Percentiles rank a stretch among this genome's conserved stretches.
Conservation (phyloP, 1,140 invertebrate species). For the Formica selysi region DNA sequence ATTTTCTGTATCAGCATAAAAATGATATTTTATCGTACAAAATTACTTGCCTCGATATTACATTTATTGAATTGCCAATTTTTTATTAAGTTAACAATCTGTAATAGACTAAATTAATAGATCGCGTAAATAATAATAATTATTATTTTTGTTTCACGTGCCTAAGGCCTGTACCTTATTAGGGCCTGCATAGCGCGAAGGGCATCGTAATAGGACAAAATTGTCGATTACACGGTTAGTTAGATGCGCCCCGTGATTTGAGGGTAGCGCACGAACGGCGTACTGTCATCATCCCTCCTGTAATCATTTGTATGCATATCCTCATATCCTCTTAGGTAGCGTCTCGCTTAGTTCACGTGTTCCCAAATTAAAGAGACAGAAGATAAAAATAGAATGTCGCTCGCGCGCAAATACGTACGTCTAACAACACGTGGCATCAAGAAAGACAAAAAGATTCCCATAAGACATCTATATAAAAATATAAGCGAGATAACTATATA, state of each 20-base stretch:
- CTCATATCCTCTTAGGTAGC: conserved; percentile 36
- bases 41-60: not conserved
- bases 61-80: not conserved
- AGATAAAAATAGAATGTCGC: not conserved
- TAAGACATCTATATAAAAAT: not conserved
- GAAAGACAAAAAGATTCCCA: not conserved
- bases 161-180: conserved; percentile 27
- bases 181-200: conserved; percentile 28
- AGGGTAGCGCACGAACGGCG: conserved; percentile 75
- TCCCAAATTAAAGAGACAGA: conserved; percentile 42
- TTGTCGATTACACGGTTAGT: conserved; percentile 86
- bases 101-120: conserved; percentile 20
- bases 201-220: conserved; percentile 81
- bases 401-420: not conserved
- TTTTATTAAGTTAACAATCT: not conserved
- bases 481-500: no score
- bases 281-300: conserved; percentile 78
- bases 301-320: conserved; percentile 56
- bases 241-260: conserved; percentile 84
- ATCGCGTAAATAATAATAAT: conserved; percentile 40
- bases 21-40: not conserved
- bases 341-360: conserved; percentile 25
- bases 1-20: not conserved
- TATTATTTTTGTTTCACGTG: not conserved
- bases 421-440: not conserved